Percentiles rank a stretch among this genome's conserved stretches.
These are phyloP conservation scores for Chrysolophus pictus DNA, from an alignment of 2,797 vertebrate genomes.

Conservation along the genomic window DNA sequence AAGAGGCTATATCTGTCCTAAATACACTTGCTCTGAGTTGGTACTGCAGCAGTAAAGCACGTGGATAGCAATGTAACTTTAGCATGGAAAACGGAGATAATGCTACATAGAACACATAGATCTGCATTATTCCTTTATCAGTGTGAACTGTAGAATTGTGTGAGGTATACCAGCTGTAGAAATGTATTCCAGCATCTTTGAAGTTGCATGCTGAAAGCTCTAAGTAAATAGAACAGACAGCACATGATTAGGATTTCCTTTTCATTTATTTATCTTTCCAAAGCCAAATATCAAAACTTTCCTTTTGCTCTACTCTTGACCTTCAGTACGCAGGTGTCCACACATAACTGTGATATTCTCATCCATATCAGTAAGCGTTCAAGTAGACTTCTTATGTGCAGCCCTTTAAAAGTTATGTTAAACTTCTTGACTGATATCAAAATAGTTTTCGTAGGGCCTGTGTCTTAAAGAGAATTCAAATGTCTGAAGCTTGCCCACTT, in stretches of 20 bases:
- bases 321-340: rapidly evolving
- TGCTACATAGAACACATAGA: neutral
- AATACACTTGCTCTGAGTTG: neutral
- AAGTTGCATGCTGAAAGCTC: neutral
- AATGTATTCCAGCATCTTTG: neutral
- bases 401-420: neutral
- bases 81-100: neutral
- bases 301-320: neutral
- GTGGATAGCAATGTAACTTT: neutral
- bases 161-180: neutral
- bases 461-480: neutral
- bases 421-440: neutral
- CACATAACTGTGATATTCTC: neutral
- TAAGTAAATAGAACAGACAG: neutral
- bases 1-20: neutral
- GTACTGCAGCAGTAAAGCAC: neutral
- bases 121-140: neutral
- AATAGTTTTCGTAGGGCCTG: neutral
- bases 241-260: neutral
- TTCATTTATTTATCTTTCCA: neutral
- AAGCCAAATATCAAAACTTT: neutral
- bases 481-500: neutral
- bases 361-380: neutral
- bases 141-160: neutral
- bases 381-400: neutral